Percentiles rank a stretch among this genome's conserved stretches.
Conservation (phyloP, 2,888 invertebrate species). For the Nycteola revayana region DNA sequence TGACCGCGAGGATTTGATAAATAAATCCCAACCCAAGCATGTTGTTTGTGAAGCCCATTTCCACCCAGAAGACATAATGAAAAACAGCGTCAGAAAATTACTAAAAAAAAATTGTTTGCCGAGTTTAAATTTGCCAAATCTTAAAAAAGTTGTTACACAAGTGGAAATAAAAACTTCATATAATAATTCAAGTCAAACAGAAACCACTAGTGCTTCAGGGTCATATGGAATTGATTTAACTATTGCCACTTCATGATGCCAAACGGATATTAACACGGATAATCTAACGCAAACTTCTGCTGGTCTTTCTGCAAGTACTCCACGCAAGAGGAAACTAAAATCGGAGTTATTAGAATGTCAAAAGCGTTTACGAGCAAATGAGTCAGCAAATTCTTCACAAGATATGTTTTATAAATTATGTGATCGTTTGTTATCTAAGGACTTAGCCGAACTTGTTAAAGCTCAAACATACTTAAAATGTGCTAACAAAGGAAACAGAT, state of each 20-base stretch:
- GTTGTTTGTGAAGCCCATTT: slow-evolving; percentile 10
- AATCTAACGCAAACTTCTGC: slow-evolving; percentile 4
- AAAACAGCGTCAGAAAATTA: slow-evolving; percentile 2
- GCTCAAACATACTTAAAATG: slow-evolving; percentile 10
- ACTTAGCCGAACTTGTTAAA: slow-evolving; percentile 21
- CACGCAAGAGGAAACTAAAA: slow-evolving; percentile 7
- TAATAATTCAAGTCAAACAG: neutral
- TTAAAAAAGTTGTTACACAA: neutral
- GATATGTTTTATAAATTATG: slow-evolving; percentile 13
- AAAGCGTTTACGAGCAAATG: slow-evolving; percentile 3
- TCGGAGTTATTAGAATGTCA: neutral
- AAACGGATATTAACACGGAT: neutral
- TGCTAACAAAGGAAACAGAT: slow-evolving; percentile 13
- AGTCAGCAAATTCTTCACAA: slow-evolving; percentile 8
- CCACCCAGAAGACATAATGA: slow-evolving; percentile 4
- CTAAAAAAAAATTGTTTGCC: slow-evolving; percentile 6
- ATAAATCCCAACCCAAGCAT: slow-evolving; percentile 3
- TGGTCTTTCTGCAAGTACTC: slow-evolving; percentile 6
- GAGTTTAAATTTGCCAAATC: slow-evolving; percentile 3
- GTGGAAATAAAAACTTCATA: neutral
- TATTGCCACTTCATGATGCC: neutral
- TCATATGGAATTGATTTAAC: neutral
- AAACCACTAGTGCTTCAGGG: neutral
- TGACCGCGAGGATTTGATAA: slow-evolving; percentile 8
- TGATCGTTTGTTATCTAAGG: slow-evolving; percentile 16